Evolutionary conservation across 2,888 invertebrate genomes (phyloP).

Genomic region (Oxycera nigricornis): DNA sequence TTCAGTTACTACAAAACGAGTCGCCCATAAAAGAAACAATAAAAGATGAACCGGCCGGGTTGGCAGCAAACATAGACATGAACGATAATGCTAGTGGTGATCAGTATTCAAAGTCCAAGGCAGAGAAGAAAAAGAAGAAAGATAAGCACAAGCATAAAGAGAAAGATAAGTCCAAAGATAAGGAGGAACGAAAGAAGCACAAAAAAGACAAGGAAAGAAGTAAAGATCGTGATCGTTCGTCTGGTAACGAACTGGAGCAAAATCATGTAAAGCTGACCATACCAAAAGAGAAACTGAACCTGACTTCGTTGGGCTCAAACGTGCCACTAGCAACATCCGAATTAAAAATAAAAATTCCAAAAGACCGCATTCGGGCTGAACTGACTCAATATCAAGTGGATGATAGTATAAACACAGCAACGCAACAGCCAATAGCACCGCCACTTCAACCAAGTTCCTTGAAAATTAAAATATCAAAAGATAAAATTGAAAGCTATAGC

Average conservation of each 20-base stretch:
- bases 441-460: constrained; percentile 63
- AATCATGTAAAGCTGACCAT: constrained; percentile 66
- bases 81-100: constrained; percentile 35
- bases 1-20: constrained; percentile 61
- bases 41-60: not conserved
- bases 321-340: constrained; percentile 59
- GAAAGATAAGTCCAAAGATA: constrained; percentile 77
- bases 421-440: constrained; percentile 48
- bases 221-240: constrained; percentile 53
- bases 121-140: constrained; percentile 72
- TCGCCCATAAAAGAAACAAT: constrained; percentile 53
- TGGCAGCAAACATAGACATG: not conserved
- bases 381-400: constrained; percentile 46
- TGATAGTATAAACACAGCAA: constrained; percentile 25
- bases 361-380: constrained; percentile 72
- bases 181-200: constrained; percentile 75
- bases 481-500: constrained; percentile 67
- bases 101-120: constrained; percentile 46
- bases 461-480: constrained; percentile 83
- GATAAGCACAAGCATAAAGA: constrained; percentile 83
- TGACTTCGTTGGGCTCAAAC: constrained; percentile 52
- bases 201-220: constrained; percentile 71
- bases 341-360: constrained; percentile 82
- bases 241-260: constrained; percentile 41
- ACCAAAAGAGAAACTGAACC: constrained; percentile 66